Evolutionary conservation across 1,140 invertebrate genomes (phyloP), one percentile per base, ranked within the genome.

Genomic region (Pseudomyrmex gracilis): DNA sequence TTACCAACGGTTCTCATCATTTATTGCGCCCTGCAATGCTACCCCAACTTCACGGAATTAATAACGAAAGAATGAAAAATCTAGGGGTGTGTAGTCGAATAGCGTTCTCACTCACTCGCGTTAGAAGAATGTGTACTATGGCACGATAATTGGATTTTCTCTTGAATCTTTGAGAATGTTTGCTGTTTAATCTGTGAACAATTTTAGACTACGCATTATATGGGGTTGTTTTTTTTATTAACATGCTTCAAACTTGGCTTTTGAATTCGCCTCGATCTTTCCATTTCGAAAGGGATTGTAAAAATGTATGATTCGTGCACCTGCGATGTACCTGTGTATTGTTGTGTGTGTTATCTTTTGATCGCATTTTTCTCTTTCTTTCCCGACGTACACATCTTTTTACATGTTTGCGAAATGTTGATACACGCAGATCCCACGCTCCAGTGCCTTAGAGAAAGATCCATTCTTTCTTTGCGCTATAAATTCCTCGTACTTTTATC

Each of bases 401-500:
- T 68, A 34, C 8, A 71, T 58, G 63, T 57, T 57, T 20, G 57
- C 12, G 13, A 85, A 68, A 80, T 51, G 22, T 53, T 73, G 61
- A 86, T 78, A 66, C 13, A 78, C 34, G 34, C 20, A n/a, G 2
- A 68, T 22, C 17, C 15, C 12, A 45, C 45, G 47, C 24, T 68
- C 20, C 47, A 49, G 13, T 49, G 8, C 51, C 57, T 51, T 5
- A 13, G 55, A 86, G 34, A 34, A 34, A 83, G 51, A 87, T 78
- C 51, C 9, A 12, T 82, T 71, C 51, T 51, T 63, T 34, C 34
- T 34, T 83, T 20, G n/a, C 67, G 49, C 47, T 82, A 77, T 84
- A 87, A 86, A 86, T 73, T 64, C 57, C 5, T 51, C 53, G 20
- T 51, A 24, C 17, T 43, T 73, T 84, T 82, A 63, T 86, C 73